Conservation (phyloP, 2,888 invertebrate species). For the Netelia fuscicornis region DNA sequence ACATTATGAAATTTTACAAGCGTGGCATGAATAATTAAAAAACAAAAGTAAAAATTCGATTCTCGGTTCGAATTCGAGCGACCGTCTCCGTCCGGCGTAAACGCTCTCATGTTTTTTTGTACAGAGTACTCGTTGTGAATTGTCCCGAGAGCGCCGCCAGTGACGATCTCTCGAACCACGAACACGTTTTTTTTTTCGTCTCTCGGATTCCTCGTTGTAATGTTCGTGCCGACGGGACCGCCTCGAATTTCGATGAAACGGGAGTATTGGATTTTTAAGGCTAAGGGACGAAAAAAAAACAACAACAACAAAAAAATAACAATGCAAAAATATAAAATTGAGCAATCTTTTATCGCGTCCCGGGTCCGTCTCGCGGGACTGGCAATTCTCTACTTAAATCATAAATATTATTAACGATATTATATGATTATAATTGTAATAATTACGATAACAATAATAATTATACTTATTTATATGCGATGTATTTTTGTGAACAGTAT, state of each 20-base stretch:
- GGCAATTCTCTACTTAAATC: conserved; percentile 69
- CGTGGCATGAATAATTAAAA: background rate
- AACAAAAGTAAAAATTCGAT: background rate
- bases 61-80: conserved; percentile 42
- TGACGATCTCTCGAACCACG: conserved; percentile 69
- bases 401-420: conserved; percentile 44
- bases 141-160: conserved; percentile 68
- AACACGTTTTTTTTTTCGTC: conserved; percentile 16
- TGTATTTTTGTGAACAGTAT: conserved; percentile 85
- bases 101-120: conserved; percentile 59
- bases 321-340: conserved; percentile 43
- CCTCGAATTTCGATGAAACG: conserved; percentile 41
- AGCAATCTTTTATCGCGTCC: conserved; percentile 45
- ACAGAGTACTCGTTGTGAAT: conserved; percentile 62
- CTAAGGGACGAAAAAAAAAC: conserved; percentile 36
- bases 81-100: conserved; percentile 38
- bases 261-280: background rate
- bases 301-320: conserved; percentile 14
- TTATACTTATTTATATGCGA: conserved; percentile 77
- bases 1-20: conserved; percentile 1
- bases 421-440: conserved; percentile 29
- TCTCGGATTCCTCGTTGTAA: conserved; percentile 2
- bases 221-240: conserved; percentile 1
- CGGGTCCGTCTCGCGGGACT: conserved; percentile 69
- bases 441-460: conserved; percentile 53